These are phyloP conservation scores for Aradophagus sp. DNA, from an alignment of 1,140 invertebrate genomes.

Conservation along the genomic window DNA sequence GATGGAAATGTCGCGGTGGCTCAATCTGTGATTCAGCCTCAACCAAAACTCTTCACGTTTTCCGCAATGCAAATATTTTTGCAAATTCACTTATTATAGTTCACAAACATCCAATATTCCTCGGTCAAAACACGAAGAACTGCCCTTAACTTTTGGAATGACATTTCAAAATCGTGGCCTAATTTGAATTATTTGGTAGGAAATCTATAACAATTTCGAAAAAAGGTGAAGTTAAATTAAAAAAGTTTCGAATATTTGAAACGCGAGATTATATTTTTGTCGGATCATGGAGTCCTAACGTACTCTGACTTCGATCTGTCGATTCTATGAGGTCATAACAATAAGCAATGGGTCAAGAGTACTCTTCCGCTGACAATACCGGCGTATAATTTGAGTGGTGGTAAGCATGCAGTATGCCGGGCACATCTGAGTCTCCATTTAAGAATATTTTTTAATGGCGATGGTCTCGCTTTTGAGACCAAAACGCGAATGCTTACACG, in stretches of 20 bases:
- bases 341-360: slow-evolving; percentile 63
- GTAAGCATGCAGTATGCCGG: slow-evolving; percentile 43
- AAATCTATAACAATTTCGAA: no score
- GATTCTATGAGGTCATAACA: slow-evolving; percentile 47
- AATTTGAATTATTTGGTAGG: background rate
- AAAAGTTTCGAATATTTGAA: no score
- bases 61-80: no score
- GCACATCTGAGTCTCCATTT: slow-evolving; percentile 31
- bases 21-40: no score
- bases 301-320: slow-evolving; percentile 39
- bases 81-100: no score
- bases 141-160: no score
- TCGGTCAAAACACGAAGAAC: no score
- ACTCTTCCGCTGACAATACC: slow-evolving; percentile 55
- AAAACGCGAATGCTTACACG: no score
- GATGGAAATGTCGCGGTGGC: no score
- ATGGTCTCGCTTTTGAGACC: slow-evolving; percentile 29
- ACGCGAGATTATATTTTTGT: slow-evolving; percentile 17
- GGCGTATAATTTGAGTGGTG: slow-evolving; percentile 60
- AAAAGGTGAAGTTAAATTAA: no score
- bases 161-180: background rate
- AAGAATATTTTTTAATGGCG: slow-evolving; percentile 41
- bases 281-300: slow-evolving; percentile 17
- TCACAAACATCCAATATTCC: no score
- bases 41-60: no score